phyloP scores from a whole-genome alignment of 2,797 vertebrate species.

The Sylvia borin region DNA sequence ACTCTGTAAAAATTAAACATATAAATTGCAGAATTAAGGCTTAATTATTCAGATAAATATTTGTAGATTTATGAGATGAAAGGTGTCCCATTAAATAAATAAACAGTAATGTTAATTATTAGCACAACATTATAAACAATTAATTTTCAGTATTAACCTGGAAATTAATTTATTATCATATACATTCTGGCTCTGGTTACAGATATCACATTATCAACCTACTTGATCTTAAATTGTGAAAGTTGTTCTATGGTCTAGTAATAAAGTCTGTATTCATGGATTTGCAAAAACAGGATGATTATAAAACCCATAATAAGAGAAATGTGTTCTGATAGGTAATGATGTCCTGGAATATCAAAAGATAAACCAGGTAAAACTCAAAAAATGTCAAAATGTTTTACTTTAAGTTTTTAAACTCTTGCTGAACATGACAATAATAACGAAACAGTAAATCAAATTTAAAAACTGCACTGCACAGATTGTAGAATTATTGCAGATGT shows the following conservation, averaged over 20 bases:
- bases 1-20: background rate
- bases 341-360: background rate
- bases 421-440: background rate
- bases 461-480: background rate
- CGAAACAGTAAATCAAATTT: background rate
- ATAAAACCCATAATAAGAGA: background rate
- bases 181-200: background rate
- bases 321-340: conserved; percentile 16
- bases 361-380: background rate
- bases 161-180: background rate
- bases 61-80: background rate
- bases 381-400: background rate
- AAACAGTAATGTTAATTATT: background rate
- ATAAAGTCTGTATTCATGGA: background rate
- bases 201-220: background rate
- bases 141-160: background rate
- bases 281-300: background rate
- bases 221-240: background rate
- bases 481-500: background rate
- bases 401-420: background rate
- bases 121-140: background rate
- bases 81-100: background rate
- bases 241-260: background rate
- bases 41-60: background rate
- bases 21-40: background rate